Conservation (phyloP, 2,888 invertebrate genomes). For the Marasmarcha lunaedactyla region DNA sequence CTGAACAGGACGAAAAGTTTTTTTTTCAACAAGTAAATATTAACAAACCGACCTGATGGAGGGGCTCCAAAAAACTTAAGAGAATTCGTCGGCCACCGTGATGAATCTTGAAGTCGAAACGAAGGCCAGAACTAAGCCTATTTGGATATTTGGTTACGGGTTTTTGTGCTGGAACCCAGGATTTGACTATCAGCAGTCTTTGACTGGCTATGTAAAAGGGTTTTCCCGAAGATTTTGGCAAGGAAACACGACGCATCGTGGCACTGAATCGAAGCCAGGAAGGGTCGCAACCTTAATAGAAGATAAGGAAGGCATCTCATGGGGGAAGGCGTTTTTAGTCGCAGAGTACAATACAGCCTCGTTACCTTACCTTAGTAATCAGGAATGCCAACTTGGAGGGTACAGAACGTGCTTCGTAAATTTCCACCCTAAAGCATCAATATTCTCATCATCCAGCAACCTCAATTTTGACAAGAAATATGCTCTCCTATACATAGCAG, state of each 20-base stretch:
- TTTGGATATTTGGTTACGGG: conserved; percentile 97
- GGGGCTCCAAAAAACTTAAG: no score
- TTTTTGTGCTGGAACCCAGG: conserved; percentile 96
- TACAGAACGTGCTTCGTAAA: conserved; percentile 64
- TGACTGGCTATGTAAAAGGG: conserved; percentile 86
- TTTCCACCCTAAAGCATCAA: conserved; percentile 48
- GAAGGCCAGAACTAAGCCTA: conserved; percentile 45
- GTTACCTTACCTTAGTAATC: conserved; percentile 80
- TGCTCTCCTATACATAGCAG: conserved; percentile 85
- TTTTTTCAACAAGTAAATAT: no score
- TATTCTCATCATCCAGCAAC: conserved; percentile 24
- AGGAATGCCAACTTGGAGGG: conserved; percentile 88
- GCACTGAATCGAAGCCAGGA: conserved; percentile 78
- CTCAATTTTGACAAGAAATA: conserved; percentile 58
- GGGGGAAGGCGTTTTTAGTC: conserved; percentile 89
- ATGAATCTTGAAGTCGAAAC: conserved; percentile 1
- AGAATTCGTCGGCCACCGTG: no score
- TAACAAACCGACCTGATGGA: no score
- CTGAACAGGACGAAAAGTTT: no score
- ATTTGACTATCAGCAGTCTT: conserved; percentile 83
- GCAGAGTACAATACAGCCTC: conserved; percentile 74
- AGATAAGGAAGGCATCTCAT: conserved; percentile 87
- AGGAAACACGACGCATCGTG: conserved; percentile 85
- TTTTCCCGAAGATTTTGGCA: conserved; percentile 93
- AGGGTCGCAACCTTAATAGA: no score